phyloP scores from a whole-genome alignment of 1,140 invertebrate genomes.

The Nasonia longicornis region DNA sequence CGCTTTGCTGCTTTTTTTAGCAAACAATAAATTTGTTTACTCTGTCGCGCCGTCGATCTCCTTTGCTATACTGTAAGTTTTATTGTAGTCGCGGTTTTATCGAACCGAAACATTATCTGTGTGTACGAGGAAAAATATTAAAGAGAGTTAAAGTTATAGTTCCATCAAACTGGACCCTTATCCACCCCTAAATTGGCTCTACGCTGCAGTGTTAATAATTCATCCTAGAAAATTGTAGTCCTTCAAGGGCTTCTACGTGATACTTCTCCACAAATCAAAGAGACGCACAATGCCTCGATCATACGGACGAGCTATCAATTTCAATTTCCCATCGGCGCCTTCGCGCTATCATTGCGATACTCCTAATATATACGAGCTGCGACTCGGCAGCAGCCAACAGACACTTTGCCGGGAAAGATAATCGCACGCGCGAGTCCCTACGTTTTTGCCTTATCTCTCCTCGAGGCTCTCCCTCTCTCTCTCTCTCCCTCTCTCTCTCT shows the following conservation, averaged over 20 bases:
- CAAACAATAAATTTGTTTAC: not conserved
- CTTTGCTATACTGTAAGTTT: not conserved
- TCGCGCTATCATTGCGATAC: slow-evolving; percentile 34
- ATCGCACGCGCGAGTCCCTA: slow-evolving; percentile 22
- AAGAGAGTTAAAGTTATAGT: too few species aligned
- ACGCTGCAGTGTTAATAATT: not conserved
- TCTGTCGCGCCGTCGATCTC: not conserved
- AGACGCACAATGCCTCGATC: not conserved
- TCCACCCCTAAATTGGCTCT: not conserved
- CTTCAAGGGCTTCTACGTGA: not conserved
- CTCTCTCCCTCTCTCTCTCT: not conserved
- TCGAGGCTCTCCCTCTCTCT: not conserved
- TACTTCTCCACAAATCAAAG: not conserved
- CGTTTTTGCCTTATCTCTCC: slow-evolving; percentile 23
- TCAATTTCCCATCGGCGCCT: slow-evolving; percentile 37
- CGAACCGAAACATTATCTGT: too few species aligned
- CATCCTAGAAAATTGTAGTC: not conserved
- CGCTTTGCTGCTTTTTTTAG: not conserved
- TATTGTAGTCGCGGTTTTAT: too few species aligned
- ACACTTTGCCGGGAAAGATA: slow-evolving; percentile 21
- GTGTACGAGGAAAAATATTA: too few species aligned
- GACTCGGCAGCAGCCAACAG: not conserved
- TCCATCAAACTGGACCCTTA: not conserved
- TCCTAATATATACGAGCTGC: not conserved
- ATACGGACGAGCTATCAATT: slow-evolving; percentile 38